Conservation (phyloP, 2,888 invertebrate species). For the Chymomyza fuscimana region DNA sequence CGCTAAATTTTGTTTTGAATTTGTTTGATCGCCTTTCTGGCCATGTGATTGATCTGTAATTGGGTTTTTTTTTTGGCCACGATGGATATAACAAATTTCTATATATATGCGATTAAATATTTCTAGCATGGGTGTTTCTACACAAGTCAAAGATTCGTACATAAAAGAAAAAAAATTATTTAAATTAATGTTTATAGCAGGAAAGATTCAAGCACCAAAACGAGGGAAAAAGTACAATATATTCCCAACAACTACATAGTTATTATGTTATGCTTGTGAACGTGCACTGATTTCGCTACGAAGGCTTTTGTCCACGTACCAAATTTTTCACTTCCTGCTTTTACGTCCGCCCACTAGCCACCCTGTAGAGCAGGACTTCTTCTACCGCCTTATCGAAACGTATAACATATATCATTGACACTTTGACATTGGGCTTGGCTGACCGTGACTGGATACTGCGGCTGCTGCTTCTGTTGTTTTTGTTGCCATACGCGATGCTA, state of each 20-base stretch:
- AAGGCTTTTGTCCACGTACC: constrained; percentile 66
- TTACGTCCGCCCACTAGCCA: neutral
- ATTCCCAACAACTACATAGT: constrained; percentile 48
- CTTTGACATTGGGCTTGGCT: constrained; percentile 69
- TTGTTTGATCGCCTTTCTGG: neutral
- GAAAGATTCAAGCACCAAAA: neutral
- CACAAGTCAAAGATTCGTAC: no score
- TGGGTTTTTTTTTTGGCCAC: neutral
- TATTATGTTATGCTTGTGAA: constrained; percentile 74
- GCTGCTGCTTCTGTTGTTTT: neutral
- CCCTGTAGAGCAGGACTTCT: neutral
- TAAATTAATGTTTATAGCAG: neutral
- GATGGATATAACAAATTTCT: neutral
- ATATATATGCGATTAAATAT: neutral
- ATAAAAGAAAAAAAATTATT: no score
- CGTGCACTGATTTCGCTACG: constrained; percentile 69
- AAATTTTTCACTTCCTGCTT: constrained; percentile 57
- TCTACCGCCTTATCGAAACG: constrained; percentile 69
- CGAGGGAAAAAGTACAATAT: constrained; percentile 56
- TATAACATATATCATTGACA: constrained; percentile 78
- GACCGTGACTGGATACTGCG: constrained; percentile 21
- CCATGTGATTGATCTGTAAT: neutral
- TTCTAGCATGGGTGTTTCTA: neutral
- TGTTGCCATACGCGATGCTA: constrained; percentile 4
- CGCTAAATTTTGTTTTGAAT: constrained; percentile 53